Evolutionary conservation across 1,140 invertebrate species (phyloP).

Genomic region (Cydia splendana): DNA sequence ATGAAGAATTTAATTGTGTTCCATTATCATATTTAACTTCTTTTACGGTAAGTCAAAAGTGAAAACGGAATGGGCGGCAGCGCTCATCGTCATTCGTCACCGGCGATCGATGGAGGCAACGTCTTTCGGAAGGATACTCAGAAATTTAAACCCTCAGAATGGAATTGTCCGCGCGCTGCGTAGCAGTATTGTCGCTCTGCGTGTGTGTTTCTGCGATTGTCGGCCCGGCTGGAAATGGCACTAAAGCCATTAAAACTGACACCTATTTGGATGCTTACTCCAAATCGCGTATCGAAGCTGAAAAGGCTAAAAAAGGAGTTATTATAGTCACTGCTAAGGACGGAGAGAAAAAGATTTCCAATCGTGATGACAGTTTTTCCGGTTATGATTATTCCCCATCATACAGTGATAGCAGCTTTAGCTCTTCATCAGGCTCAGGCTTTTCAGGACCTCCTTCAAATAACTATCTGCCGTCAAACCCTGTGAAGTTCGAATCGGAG

Average conservation of each 20-base stretch:
- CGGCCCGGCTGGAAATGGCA: constrained; percentile 57
- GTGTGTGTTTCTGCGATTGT: constrained; percentile 64
- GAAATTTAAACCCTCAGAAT: constrained; percentile 55
- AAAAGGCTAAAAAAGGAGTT: constrained; percentile 72
- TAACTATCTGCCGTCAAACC: constrained; percentile 56
- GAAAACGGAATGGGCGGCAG: constrained; percentile 72
- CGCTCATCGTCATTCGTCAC: constrained; percentile 70
- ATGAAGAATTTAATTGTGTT: constrained; percentile 78
- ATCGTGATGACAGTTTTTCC: constrained; percentile 69
- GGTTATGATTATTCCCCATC: constrained; percentile 69
- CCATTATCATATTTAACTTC: constrained; percentile 79
- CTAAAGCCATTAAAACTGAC: constrained; percentile 58
- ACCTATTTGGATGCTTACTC: constrained; percentile 73
- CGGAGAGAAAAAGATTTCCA: constrained; percentile 69
- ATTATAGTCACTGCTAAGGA: constrained; percentile 74
- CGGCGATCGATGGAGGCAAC: constrained; percentile 72
- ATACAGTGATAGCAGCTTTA: constrained; percentile 56
- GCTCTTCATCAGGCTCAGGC: constrained; percentile 52
- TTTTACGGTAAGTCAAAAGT: constrained; percentile 79
- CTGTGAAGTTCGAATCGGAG: constrained; percentile 16
- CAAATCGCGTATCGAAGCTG: constrained; percentile 70
- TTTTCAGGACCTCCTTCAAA: constrained; percentile 51
- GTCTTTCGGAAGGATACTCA: constrained; percentile 61
- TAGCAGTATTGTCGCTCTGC: constrained; percentile 51
- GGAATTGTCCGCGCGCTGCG: constrained; percentile 51